Evolutionary conservation across 2,113 vertebrate species (phyloP), one percentile per base, ranked within the genome.

Genomic region (Lamprologus speciosus): DNA sequence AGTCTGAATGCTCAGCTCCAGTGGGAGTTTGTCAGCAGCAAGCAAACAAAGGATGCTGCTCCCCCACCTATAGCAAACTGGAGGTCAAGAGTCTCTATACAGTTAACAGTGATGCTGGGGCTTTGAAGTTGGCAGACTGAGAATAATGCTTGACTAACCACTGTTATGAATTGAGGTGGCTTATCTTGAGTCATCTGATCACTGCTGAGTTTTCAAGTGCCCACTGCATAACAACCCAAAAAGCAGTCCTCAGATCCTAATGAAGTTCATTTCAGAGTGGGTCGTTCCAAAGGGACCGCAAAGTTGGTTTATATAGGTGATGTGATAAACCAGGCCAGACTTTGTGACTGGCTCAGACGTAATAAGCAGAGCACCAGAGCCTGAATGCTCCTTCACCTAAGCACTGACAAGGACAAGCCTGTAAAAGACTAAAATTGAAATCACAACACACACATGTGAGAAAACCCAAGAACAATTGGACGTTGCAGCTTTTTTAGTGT

Each of bases 1-100:
- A 83, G 84, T 54, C 87, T 91, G 89, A 95, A 94, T 88, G 87
- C 91, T 91, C 54, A 85, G 88, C 88, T 94, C 95, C 91, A 89
- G 75, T 42, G 93, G 90, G 93, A 94, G 87, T 94, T 93, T 88
- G 85, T 94, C 87, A 92, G 91, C 51, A 73, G 63, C 88, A 28
- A 65, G 84, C 86, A 94, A 95, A 94, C 94, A 95, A 94, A 95
- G 90, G 93, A 93, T 90, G 84, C 92, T 89, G 92, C 92, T 84
- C 75, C 92, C 93, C 88, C 50, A 73, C 86, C 91, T 70, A 33
- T 60, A 80, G 88, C 80, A 88, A 90, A 84, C 93, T 89, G 91
- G 89, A 93, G 90, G 92, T 94, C 90, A 93, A 87, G 86, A 91
- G 82, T 57, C 91, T 89, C 75, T 93, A 93, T 91, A 86, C 87